Evolutionary conservation across 2,888 invertebrate genomes (phyloP), one percentile per base, ranked within the genome.

Genomic region (Amphipoea lucens): DNA sequence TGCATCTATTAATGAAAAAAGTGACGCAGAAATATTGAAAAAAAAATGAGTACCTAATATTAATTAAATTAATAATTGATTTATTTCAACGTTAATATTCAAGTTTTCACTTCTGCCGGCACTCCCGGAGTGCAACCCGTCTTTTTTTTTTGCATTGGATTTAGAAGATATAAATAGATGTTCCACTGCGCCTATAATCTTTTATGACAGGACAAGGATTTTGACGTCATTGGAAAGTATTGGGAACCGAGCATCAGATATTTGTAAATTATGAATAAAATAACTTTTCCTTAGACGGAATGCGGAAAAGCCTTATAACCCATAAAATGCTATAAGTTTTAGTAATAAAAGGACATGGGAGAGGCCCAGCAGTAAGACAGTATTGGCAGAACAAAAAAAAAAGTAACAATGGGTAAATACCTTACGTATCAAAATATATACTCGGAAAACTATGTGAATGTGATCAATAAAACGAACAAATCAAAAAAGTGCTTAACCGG

Each of bases 141-240:
- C n/a, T n/a, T n/a, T n/a, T n/a, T 29, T 29, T 6, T 42, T 42
- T 4, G 42, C 5, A 42, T 42, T 42, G 5, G 42, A 42, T 42
- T 42, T 42, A 42, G 5, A 42, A 42, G 42, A 42, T 36, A 48
- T 14, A 68, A 82, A 78, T 72, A 78, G 29, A 73, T 40, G 12
- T 17, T 70, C 6, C 48, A 62, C 23, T 51, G 23, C 14, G 36
- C 6, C 17, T 48, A 75, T 36, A 67, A 66, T 66, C 62, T 70
- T 70, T 23, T 70, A 12, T 72, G 57, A 23, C 9, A 66, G 68
- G 23, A 48, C 48, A 51, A 23, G 23, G 45, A 20, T 12, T 66
- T 4, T 75, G 72, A 73, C 48, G 57, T 72, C 78, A 60, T 23
- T 65, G 4, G 48, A 63, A 62, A 45, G 23, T 48, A 81, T 71